Evolutionary conservation across 2,888 invertebrate genomes (phyloP).

Genomic region (Cenopis cana): DNA sequence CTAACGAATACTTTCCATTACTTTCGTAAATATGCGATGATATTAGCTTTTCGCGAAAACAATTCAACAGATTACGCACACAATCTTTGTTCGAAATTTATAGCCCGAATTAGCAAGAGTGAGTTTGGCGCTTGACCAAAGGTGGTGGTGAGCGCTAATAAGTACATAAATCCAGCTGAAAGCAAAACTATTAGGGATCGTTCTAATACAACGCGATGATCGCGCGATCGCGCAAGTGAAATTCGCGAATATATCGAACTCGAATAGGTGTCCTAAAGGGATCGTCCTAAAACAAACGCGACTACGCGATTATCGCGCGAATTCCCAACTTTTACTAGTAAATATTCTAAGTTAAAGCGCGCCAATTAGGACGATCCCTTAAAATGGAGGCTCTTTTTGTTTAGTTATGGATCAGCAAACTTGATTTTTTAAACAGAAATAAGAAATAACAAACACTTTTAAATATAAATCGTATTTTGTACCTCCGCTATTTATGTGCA

Average conservation of each 20-base stretch:
- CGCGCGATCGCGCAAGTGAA: no score
- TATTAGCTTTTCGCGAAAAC: background rate
- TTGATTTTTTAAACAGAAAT: background rate
- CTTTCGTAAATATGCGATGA: background rate
- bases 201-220: no score
- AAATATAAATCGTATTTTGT: background rate
- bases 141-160: background rate
- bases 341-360: no score
- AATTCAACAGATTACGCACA: constrained; percentile 1
- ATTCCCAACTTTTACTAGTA: no score
- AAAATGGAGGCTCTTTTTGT: background rate
- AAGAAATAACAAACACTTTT: background rate
- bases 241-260: no score
- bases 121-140: constrained; percentile 24
- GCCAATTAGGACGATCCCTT: no score
- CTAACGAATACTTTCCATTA: background rate
- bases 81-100: background rate
- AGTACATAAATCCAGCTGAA: constrained; percentile 2
- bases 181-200: constrained; percentile 7
- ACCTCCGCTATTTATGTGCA: background rate
- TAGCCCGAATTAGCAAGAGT: constrained; percentile 16
- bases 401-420: background rate
- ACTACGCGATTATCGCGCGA: no score
- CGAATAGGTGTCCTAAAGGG: no score
- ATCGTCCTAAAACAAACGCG: no score